phyloP scores from a whole-genome alignment of 2,797 vertebrate species.

The Pangasius sanitwongsei region DNA sequence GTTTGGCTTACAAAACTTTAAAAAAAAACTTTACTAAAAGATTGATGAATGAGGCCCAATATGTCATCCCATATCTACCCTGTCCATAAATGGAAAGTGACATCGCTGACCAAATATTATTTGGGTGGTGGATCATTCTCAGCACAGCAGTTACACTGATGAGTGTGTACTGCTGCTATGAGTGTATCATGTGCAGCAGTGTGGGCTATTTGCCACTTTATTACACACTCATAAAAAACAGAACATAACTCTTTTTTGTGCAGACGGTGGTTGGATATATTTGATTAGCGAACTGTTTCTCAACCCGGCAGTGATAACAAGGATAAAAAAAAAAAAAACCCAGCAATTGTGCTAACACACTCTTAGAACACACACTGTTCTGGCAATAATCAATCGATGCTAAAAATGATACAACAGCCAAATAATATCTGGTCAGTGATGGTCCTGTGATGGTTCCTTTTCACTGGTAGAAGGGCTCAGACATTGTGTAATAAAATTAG shows the following conservation, averaged over 20 bases:
- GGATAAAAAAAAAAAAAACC: background rate
- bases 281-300: background rate
- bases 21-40: background rate
- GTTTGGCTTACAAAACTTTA: background rate
- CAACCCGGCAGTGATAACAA: background rate
- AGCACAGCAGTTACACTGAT: background rate
- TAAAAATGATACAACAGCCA: background rate
- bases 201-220: background rate
- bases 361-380: background rate
- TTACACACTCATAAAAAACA: background rate
- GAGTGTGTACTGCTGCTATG: background rate
- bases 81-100: background rate
- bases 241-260: background rate
- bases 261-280: background rate
- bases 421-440: background rate
- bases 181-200: background rate
- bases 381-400: background rate
- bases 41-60: background rate
- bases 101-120: background rate
- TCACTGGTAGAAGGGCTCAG: background rate
- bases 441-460: background rate
- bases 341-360: background rate
- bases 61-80: background rate
- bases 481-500: background rate
- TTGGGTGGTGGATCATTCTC: no score